Conservation (phyloP, 2,888 invertebrate species). For the Drosophila rubida region DNA sequence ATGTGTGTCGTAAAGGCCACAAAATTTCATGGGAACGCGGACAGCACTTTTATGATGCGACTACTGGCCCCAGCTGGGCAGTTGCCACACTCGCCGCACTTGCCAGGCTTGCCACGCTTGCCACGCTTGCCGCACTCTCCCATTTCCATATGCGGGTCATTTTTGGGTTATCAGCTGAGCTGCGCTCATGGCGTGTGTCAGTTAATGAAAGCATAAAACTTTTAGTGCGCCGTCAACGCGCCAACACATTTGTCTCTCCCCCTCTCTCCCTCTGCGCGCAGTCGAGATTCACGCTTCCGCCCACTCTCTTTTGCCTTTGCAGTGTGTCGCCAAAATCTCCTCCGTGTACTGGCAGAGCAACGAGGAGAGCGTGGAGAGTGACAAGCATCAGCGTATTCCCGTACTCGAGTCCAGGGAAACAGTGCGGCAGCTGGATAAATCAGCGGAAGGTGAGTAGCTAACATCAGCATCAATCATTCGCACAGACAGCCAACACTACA, state of each 20-base stretch:
- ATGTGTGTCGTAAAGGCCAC: conserved; percentile 75
- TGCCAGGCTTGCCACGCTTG: neutral
- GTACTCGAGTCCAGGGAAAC: conserved; percentile 92
- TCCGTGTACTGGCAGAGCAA: conserved; percentile 94
- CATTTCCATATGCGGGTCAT: conserved; percentile 68
- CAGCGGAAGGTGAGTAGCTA: conserved; percentile 77
- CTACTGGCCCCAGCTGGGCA: conserved; percentile 12
- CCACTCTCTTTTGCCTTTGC: conserved; percentile 71
- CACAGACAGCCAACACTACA: no score
- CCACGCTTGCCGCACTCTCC: conserved; percentile 10
- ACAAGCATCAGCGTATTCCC: conserved; percentile 90
- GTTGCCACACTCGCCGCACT: neutral
- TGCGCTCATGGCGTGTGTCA: conserved; percentile 41
- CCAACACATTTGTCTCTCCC: conserved; percentile 15
- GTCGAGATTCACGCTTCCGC: neutral
- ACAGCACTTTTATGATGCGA: conserved; percentile 58
- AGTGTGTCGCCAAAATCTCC: conserved; percentile 94
- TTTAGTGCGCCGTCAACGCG: conserved; percentile 65
- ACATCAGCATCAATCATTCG: conserved; percentile 64
- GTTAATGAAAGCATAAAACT: conserved; percentile 79
- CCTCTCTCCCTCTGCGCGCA: neutral
- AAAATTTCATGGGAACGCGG: conserved; percentile 65
- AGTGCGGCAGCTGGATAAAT: conserved; percentile 85
- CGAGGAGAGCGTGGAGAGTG: conserved; percentile 94
- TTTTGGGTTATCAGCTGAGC: conserved; percentile 61